Evolutionary conservation across 2,113 vertebrate species (phyloP).

Genomic region (Amia ocellicauda): DNA sequence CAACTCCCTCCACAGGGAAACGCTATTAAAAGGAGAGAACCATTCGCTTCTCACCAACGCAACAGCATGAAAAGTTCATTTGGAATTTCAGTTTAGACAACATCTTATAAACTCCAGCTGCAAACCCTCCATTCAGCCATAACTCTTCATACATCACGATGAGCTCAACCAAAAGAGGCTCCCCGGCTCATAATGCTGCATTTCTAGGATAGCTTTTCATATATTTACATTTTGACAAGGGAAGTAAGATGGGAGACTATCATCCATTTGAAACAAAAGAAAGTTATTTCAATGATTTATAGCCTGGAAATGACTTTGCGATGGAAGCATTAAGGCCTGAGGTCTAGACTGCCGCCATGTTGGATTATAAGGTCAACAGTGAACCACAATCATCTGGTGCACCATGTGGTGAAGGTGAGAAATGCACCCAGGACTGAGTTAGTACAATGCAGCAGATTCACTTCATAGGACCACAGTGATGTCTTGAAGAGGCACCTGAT

Average conservation of each 20-base stretch:
- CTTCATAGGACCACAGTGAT: too few relatives aligned
- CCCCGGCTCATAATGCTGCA: neutral
- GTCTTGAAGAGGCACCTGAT: too few relatives aligned
- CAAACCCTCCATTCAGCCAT: constrained; percentile 8
- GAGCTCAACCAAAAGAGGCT: constrained; percentile 5
- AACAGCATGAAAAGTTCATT: neutral
- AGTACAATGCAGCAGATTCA: too few relatives aligned
- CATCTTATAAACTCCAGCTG: constrained; percentile 13
- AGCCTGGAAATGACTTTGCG: neutral
- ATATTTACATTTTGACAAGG: neutral
- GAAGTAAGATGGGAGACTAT: neutral
- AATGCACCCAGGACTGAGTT: too few relatives aligned
- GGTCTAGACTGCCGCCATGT: too few relatives aligned
- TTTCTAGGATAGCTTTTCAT: constrained; percentile 16
- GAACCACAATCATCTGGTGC: too few relatives aligned
- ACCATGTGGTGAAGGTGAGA: too few relatives aligned
- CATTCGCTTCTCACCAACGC: neutral
- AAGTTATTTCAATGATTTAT: neutral
- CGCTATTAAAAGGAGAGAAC: neutral
- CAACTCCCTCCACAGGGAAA: neutral
- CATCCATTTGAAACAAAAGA: constrained; percentile 8
- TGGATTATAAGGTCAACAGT: too few relatives aligned
- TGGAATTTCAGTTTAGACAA: neutral
- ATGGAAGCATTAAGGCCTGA: neutral
- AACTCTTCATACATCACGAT: constrained; percentile 6